These are phyloP conservation scores for Raja brachyura DNA, from an alignment of 2,113 vertebrate species.

Conservation along the genomic window DNA sequence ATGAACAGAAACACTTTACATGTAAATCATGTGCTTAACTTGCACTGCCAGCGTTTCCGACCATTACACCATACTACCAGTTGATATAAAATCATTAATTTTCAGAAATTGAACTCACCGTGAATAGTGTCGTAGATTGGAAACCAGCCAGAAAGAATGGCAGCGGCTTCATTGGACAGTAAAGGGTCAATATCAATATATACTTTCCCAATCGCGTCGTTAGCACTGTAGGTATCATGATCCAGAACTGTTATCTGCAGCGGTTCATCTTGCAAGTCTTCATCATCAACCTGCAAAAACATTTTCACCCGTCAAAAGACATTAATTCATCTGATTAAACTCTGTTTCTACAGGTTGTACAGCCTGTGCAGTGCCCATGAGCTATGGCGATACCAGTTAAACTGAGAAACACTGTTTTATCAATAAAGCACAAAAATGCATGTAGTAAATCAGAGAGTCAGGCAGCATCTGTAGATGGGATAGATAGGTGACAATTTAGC, in stretches of 20 bases:
- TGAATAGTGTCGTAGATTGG: slow-evolving; percentile 99
- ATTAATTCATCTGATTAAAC: background rate
- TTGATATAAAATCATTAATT: background rate
- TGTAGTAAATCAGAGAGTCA: background rate
- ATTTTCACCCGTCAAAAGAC: background rate
- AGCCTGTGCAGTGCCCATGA: background rate
- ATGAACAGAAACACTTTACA: background rate
- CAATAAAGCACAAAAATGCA: background rate
- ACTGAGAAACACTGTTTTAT: background rate
- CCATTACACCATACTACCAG: background rate
- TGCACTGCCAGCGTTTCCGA: background rate
- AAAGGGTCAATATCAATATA: slow-evolving; percentile 97
- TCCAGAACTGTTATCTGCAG: slow-evolving; percentile 95
- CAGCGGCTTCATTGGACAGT: slow-evolving; percentile 87
- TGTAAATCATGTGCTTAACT: background rate
- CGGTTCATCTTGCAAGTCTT: slow-evolving; percentile 93
- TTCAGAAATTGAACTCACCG: slow-evolving; percentile 56
- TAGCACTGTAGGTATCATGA: slow-evolving; percentile 96
- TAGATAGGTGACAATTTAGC: too few species aligned
- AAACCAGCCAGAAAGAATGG: slow-evolving; percentile 96
- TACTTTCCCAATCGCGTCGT: slow-evolving; percentile 96
- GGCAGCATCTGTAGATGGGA: too few species aligned
- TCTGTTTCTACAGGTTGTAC: background rate
- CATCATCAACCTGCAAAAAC: slow-evolving; percentile 82
- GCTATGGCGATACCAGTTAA: background rate